Conservation (phyloP, 2,797 vertebrate species). For the Vespertilio murinus region DNA sequence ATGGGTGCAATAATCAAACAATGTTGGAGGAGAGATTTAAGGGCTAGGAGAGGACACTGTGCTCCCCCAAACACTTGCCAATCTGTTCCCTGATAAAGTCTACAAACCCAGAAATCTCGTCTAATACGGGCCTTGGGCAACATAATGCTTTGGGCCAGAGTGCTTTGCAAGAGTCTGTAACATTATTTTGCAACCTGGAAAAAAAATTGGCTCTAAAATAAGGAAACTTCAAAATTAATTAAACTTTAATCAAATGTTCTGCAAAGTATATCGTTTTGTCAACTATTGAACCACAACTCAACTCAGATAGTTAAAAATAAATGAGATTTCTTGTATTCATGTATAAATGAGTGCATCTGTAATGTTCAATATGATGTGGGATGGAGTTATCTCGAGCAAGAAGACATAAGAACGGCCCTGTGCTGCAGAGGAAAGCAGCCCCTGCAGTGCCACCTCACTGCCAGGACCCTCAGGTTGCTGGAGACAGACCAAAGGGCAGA, state of each 20-base stretch:
- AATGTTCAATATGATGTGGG: neutral
- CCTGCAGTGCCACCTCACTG: neutral
- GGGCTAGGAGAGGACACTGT: neutral
- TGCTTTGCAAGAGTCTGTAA: constrained; percentile 6
- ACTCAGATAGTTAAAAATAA: constrained; percentile 44
- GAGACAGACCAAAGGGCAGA: neutral
- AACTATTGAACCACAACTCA: constrained; percentile 47
- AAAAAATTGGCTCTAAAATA: constrained; percentile 11
- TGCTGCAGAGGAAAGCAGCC: neutral
- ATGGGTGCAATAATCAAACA: neutral
- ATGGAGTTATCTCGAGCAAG: neutral
- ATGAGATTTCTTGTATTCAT: neutral
- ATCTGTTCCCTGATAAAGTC: neutral
- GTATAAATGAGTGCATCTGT: neutral
- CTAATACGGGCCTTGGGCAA: too few species aligned
- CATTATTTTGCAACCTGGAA: constrained; percentile 41
- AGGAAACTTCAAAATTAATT: constrained; percentile 62
- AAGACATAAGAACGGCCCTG: neutral
- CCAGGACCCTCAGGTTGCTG: neutral
- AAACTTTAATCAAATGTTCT: constrained; percentile 51
- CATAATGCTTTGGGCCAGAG: neutral
- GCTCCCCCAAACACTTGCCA: neutral
- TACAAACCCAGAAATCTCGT: neutral
- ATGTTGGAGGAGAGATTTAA: neutral
- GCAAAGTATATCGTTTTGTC: constrained; percentile 9